Base-by-base conservation (phyloP, 2,113 vertebrate genomes). In the Typhlomys cinereus region DNA sequence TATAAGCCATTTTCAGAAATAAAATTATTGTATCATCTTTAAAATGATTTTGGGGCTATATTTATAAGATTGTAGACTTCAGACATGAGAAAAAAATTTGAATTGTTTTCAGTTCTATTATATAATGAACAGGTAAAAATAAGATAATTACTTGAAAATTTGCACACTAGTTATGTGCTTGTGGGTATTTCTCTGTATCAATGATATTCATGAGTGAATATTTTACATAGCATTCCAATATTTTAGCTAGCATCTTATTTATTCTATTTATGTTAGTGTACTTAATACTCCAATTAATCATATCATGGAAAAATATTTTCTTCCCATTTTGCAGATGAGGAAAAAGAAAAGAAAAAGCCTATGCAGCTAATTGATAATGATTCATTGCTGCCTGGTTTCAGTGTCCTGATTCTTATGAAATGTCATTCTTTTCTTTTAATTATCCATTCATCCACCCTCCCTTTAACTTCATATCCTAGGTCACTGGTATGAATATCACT, bases 21-120 rank as follows among this genome's bases (percentile, higher is more conserved):
- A 73, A 67, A 89, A 70, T 91, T 80, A 89, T 39, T 15, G 61
- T 86, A 69, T 67, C 50, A 3, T 8, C 52, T 87, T 87, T n/a
- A 67, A 86, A 66, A 73, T 84, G 50, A 39, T 39, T 64, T n/a
- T 25, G 61, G 8, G 1, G 0, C 44, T 81, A 41, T 18, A 27
- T 81, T 15, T 71, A 64, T 70, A 23, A 7, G 9, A 48, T 8
- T 18, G 34, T 57, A 50, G 29, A 91, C 39, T n/a, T n/a, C 14
- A 84, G 21, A 76, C 17, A 31, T 23, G 23, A 74, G 13, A 52
- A 27, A 78, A 80, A 21, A 71, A n/a, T 2, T 46, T 83, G 10
- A 44, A 78, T 67, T 91, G 21, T 54, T 91, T 86, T 39, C 0
- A 83, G 44, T 61, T 13, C 17, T 21, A 15, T 46, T 20, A 44